Evolutionary conservation across 2,113 vertebrate species (phyloP).

Genomic region (Pogonocichla stellata): DNA sequence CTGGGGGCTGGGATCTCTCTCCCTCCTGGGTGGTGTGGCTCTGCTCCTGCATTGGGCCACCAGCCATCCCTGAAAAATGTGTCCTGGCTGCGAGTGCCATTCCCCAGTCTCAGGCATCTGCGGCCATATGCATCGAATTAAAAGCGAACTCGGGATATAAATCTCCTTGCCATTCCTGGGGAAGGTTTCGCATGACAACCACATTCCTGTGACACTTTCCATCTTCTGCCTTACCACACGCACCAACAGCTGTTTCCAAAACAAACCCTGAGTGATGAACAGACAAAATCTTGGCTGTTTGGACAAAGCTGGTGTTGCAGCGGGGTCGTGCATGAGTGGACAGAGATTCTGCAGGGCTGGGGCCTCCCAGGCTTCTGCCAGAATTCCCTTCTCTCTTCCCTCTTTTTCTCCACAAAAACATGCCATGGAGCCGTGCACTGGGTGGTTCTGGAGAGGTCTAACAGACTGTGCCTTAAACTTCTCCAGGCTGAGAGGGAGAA

Average conservation of each 20-base stretch:
- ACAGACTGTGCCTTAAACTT: neutral
- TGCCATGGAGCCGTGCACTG: fast-evolving
- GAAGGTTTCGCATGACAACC: conserved; percentile 59
- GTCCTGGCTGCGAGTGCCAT: conserved; percentile 18
- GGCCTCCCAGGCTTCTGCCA: neutral
- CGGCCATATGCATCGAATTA: conserved; percentile 52
- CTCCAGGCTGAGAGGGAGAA: neutral
- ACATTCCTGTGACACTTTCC: conserved; percentile 66
- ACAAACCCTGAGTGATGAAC: conserved; percentile 42
- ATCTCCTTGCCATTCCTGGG: conserved; percentile 49
- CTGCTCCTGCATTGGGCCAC: neutral
- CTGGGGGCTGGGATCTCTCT: fast-evolving
- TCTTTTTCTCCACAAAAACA: neutral
- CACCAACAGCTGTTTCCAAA: conserved; percentile 65
- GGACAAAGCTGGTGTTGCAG: neutral
- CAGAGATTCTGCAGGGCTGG: neutral
- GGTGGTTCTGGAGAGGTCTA: neutral
- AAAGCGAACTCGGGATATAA: conserved; percentile 39
- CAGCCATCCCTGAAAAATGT: neutral
- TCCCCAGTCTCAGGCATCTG: neutral
- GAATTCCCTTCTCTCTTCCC: neutral
- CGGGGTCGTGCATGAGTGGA: neutral
- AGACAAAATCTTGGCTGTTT: neutral
- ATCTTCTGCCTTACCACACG: conserved; percentile 42
- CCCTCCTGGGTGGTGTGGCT: neutral